Conservation (phyloP, 2,113 vertebrate genomes). For the Alethe castanea region DNA sequence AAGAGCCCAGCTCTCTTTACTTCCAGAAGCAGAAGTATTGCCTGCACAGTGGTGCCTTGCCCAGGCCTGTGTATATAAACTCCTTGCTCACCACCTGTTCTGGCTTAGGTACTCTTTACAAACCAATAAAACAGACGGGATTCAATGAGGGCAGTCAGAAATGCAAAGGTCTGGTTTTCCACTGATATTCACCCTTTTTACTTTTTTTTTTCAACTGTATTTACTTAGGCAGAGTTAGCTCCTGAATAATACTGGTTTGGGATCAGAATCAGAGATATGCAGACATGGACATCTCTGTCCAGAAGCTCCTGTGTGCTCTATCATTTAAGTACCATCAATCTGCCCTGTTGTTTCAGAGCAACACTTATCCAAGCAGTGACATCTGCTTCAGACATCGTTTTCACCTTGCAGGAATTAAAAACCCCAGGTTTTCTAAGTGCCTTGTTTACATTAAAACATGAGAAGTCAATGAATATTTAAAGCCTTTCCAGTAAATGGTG, state of each 20-base stretch:
- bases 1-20: background rate
- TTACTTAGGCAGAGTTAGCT: background rate
- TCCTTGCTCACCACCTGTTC: background rate
- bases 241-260: background rate
- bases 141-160: conserved; percentile 23
- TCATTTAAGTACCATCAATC: background rate
- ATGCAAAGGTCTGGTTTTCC: background rate
- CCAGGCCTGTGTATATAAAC: background rate
- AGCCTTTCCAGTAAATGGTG: conserved; percentile 45
- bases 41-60: background rate
- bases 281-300: background rate
- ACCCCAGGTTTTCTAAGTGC: conserved; percentile 28
- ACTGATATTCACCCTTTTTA: background rate
- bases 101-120: background rate
- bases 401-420: conserved; percentile 48
- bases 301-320: background rate
- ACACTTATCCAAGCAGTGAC: background rate
- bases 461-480: conserved; percentile 64
- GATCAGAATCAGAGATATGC: background rate
- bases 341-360: background rate
- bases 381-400: conserved; percentile 27
- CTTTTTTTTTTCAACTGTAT: background rate
- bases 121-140: background rate
- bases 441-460: conserved; percentile 53
- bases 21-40: background rate